Percentiles rank a stretch among this genome's conserved stretches.
These are phyloP conservation scores for Microtus richardsoni DNA, from an alignment of 2,113 vertebrate genomes.

Conservation along the genomic window DNA sequence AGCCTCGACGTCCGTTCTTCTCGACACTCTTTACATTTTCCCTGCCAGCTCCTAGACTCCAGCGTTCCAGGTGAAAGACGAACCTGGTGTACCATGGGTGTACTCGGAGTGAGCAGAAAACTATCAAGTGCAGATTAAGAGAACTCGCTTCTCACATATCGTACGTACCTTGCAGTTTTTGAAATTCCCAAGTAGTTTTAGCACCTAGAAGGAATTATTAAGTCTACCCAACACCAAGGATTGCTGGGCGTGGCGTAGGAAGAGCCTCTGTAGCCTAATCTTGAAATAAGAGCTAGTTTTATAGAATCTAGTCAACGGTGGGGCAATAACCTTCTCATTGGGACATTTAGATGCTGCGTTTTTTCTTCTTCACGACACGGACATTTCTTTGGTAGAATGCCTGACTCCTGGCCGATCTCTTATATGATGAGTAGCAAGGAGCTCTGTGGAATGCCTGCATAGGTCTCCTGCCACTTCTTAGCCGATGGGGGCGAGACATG, in stretches of 20 bases:
- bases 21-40: background rate
- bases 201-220: background rate
- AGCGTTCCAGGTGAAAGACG: background rate
- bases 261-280: conserved; percentile 11
- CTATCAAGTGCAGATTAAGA: background rate
- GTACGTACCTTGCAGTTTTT: conserved; percentile 2
- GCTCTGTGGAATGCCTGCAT: conserved; percentile 27
- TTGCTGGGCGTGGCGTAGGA: background rate
- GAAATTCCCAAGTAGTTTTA: background rate
- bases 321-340: background rate
- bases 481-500: background rate
- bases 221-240: background rate
- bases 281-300: background rate
- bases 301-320: background rate
- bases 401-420: background rate
- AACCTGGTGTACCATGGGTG: background rate
- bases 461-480: background rate
- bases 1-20: background rate
- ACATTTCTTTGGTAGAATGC: background rate
- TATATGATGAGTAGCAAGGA: background rate
- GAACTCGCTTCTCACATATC: background rate
- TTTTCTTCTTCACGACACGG: background rate
- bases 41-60: background rate
- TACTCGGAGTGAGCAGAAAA: background rate
- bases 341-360: background rate